Percentiles rank a stretch among this genome's conserved stretches.
phyloP scores from a whole-genome alignment of 1,140 invertebrate species.

The Daktulosphaira vitifoliae region DNA sequence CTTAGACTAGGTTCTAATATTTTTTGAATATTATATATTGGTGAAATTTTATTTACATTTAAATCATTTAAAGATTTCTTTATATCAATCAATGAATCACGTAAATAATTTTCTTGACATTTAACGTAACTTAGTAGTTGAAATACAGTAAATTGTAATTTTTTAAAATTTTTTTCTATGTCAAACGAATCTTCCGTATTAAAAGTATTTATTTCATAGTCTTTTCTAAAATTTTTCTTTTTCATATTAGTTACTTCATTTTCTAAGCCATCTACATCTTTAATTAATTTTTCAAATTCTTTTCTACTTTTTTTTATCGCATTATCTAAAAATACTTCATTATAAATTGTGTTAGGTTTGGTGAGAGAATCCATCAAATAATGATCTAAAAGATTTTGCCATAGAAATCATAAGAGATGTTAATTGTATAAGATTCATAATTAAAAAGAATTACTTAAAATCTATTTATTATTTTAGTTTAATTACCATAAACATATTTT shows the following conservation, averaged over 20 bases:
- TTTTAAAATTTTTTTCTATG: not conserved
- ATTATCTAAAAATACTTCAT: not conserved
- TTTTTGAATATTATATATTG: not conserved
- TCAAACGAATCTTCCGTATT: not conserved
- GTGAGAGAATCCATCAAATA: constrained; percentile 5
- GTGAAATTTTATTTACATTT: not conserved
- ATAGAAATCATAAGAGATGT: too few species aligned
- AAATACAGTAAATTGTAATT: constrained; percentile 37
- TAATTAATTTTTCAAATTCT: constrained; percentile 38
- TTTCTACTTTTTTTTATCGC: constrained; percentile 26
- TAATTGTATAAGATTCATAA: too few species aligned
- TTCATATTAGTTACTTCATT: constrained; percentile 37
- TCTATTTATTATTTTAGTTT: too few species aligned
- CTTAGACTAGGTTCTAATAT: constrained; percentile 5
- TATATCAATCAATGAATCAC: constrained; percentile 6
- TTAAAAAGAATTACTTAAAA: too few species aligned
- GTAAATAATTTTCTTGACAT: constrained; percentile 37
- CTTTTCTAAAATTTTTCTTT: constrained; percentile 26
- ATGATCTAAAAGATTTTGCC: constrained; percentile 11
- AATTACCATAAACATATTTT: too few species aligned
- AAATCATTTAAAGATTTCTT: constrained; percentile 7
- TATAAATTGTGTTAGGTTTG: constrained; percentile 3
- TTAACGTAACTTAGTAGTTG: constrained; percentile 37
- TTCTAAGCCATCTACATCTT: constrained; percentile 37
- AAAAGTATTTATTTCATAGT: not conserved